Evolutionary conservation across 2,113 vertebrate species (phyloP), one percentile per base, ranked within the genome.

Genomic region (Platysteira castanea): DNA sequence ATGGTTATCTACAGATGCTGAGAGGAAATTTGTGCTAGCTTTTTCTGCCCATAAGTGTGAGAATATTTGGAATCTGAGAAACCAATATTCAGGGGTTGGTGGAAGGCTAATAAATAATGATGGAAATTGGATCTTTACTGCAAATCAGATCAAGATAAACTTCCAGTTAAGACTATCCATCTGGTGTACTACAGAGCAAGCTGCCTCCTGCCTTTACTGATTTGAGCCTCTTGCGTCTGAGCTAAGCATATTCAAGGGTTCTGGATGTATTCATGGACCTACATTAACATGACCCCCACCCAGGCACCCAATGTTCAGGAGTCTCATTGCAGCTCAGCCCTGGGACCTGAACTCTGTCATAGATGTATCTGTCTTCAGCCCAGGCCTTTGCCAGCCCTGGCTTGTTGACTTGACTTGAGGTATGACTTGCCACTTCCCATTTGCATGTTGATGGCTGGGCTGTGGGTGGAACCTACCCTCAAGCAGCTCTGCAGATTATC

Each of bases 191-290:
- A 39, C 19, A 67, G 6, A 77, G 16, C 15, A 79, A 73, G 18
- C 10, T 79, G 13, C 15, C 27, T 67, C 11, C 8, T 56, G 7
- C 3, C 0, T 39, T 21, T 31, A 31, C 2, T 28, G 2, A n/a
- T 47, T 64, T 61, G 12, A 59, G 3, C 4, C 9, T 60, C 5
- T 75, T 50, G 7, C 13, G 37, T 47, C 28, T 56, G 15, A 80
- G 2, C 7, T 41, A n/a, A 42, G 17, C 2, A 0, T 42, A 86
- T 88, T 57, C 18, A 65, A 57, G 10, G 13, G 7, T 13, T 53
- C 24, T 56, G 11, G 13, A 9, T 22, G 11, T 7, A 42, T 63
- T 59, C 11, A 13, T 22, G 8, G 23, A 26, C 8, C 11, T 67
- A 26, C 18, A 22, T 3, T 28, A 33, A 15, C 10, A 6, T 47